These are phyloP conservation scores for Eledona agricola DNA, from an alignment of 2,888 invertebrate species.

Conservation along the genomic window DNA sequence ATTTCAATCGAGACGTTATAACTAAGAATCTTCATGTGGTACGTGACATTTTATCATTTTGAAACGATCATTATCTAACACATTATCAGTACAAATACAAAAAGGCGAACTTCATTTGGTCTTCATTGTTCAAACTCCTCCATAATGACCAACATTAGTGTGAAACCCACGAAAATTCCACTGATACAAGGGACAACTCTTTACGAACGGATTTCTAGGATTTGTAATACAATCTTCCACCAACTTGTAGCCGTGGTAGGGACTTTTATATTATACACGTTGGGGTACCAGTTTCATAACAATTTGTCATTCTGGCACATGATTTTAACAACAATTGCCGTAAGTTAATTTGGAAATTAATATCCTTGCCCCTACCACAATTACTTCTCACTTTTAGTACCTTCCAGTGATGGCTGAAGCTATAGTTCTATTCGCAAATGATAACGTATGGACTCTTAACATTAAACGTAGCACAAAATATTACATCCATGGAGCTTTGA, in stretches of 20 bases:
- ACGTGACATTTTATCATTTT: too few species aligned
- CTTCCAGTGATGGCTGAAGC: conserved; percentile 53
- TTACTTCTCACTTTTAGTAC: conserved; percentile 43
- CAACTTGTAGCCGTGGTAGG: conserved; percentile 46
- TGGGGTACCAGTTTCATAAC: conserved; percentile 43
- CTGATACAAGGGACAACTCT: conserved; percentile 3
- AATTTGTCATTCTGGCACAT: conserved; percentile 47
- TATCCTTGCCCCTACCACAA: too few species aligned
- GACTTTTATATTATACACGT: conserved; percentile 47
- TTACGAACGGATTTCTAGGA: conserved; percentile 39
- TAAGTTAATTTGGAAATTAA: too few species aligned
- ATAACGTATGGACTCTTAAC: conserved; percentile 47
- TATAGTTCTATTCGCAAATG: conserved; percentile 48
- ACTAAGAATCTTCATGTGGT: too few species aligned
- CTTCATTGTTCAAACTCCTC: too few species aligned
- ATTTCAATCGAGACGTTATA: too few species aligned
- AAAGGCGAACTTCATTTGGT: too few species aligned
- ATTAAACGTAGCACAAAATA: conserved; percentile 45
- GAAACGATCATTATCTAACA: too few species aligned
- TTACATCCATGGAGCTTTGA: conserved; percentile 46
- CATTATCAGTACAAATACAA: too few species aligned
- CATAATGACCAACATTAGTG: conserved; percentile 12
- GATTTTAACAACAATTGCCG: conserved; percentile 48
- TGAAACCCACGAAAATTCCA: not conserved
- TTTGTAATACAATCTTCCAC: conserved; percentile 47